Evolutionary conservation across 2,888 invertebrate species (phyloP).

Genomic region (Gymnocheta viridis): DNA sequence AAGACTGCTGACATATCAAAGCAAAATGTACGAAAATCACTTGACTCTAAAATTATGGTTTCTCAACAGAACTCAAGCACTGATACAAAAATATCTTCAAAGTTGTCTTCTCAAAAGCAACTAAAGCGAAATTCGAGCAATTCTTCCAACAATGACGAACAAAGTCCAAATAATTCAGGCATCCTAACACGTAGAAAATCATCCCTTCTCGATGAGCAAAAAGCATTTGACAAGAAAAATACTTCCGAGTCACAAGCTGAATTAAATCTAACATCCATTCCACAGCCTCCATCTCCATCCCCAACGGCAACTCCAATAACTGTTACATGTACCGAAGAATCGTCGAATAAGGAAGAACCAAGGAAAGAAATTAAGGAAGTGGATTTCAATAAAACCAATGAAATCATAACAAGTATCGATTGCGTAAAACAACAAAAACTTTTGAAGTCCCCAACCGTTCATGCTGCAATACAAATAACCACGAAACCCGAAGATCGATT

Average conservation of each 20-base stretch:
- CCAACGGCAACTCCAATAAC: slow-evolving; percentile 14
- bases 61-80: slow-evolving; percentile 52
- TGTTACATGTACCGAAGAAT: slow-evolving; percentile 2
- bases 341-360: slow-evolving; percentile 20
- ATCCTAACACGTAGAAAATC: slow-evolving; percentile 73
- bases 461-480: neutral
- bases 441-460: neutral
- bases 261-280: slow-evolving; percentile 53
- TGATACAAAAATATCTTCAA: slow-evolving; percentile 59
- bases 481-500: neutral
- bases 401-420: neutral
- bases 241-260: slow-evolving; percentile 8
- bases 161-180: slow-evolving; percentile 41
- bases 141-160: slow-evolving; percentile 63
- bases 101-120: slow-evolving; percentile 73
- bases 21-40: slow-evolving; percentile 76
- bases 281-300: slow-evolving; percentile 68
- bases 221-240: slow-evolving; percentile 68
- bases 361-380: slow-evolving; percentile 28
- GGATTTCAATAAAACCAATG: slow-evolving; percentile 4
- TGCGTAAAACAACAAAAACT: neutral
- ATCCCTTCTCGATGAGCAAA: slow-evolving; percentile 77
- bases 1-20: slow-evolving; percentile 70
- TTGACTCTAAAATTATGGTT: slow-evolving; percentile 67
- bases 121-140: slow-evolving; percentile 71